These are phyloP conservation scores for Rhegmatorhina hoffmannsi DNA, from an alignment of 2,113 vertebrate species.

Conservation along the genomic window DNA sequence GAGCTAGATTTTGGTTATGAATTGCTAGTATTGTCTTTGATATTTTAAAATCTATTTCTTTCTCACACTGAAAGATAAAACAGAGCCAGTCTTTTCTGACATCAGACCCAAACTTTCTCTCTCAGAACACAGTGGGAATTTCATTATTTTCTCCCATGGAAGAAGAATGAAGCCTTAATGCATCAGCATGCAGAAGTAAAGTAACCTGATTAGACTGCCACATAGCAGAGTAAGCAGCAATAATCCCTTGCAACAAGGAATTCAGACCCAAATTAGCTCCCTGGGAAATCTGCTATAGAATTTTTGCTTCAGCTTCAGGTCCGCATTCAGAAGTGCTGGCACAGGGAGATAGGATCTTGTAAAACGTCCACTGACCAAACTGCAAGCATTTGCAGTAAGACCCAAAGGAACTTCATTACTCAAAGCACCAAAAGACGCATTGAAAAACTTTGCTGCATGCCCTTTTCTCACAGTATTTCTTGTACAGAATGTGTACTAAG, in stretches of 20 bases:
- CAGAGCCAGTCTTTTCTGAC: background rate
- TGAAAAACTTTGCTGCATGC: background rate
- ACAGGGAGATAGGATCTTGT: background rate
- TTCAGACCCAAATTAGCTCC: slow-evolving; percentile 37
- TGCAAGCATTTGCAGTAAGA: background rate
- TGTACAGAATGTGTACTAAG: background rate
- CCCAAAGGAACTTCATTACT: background rate
- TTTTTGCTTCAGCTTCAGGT: slow-evolving; percentile 7
- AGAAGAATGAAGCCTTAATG: background rate
- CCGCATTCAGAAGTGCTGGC: background rate
- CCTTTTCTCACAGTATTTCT: background rate
- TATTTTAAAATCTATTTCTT: background rate
- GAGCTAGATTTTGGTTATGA: background rate
- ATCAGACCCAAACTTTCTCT: background rate
- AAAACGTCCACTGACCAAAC: background rate
- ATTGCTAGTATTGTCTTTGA: background rate
- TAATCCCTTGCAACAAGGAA: slow-evolving; percentile 25
- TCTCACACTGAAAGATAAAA: background rate
- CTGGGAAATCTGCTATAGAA: background rate
- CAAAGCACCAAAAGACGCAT: background rate
- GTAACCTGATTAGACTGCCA: slow-evolving; percentile 8
- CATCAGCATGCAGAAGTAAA: slow-evolving; percentile 6
- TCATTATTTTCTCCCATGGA: background rate
- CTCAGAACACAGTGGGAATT: background rate
- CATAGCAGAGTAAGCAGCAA: slow-evolving; percentile 34